Evolutionary conservation across 2,888 invertebrate genomes (phyloP), one percentile per base, ranked within the genome.

Genomic region (Dusona sp.): DNA sequence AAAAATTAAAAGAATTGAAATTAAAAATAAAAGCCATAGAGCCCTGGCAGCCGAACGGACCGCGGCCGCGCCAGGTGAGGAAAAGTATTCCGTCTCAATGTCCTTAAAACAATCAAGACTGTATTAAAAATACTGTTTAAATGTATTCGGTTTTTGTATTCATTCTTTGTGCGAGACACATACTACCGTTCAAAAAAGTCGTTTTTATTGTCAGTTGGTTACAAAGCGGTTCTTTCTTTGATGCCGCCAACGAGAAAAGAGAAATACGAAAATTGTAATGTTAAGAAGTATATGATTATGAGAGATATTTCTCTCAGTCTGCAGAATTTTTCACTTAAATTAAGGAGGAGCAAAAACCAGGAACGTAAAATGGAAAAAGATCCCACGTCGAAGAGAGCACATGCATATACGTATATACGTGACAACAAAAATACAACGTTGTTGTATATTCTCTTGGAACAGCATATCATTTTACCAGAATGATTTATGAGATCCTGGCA

Each of bases 401-500:
- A 48, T 29, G 11, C 19, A 65, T 7, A 36, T 36, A 36, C 22
- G 22, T 36, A 16, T 73, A 25, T 19, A 33, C n/a, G 54, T 25
- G 25, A 54, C 36, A 61, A 61, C 45, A 25, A 25, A 42, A 57
- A 38, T 33, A 11, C 48, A 33, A 38, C 38, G 74, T 57, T 61
- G 68, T 65, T 72, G 42, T n/a, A 45, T 65, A 25, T n/a, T 7
- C 65, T 51, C 25, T n/a, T 48, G 77, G 38, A 73, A 64, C 65
- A 79, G 57, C 79, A 61, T 70, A 84, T 79, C 84, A 73, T 78
- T 81, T 81, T 78, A 73, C 81, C 25, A 11, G 72, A 80, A 80
- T 84, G 84, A 84, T 84, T 81, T 85, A 81, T 81, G 85, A 73
- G 45, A 81, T 36, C 38, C 85, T 77, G 65, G 77, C 57, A 72